Base-by-base conservation (phyloP, 2,888 invertebrate genomes). In the Deilephila porcellus region DNA sequence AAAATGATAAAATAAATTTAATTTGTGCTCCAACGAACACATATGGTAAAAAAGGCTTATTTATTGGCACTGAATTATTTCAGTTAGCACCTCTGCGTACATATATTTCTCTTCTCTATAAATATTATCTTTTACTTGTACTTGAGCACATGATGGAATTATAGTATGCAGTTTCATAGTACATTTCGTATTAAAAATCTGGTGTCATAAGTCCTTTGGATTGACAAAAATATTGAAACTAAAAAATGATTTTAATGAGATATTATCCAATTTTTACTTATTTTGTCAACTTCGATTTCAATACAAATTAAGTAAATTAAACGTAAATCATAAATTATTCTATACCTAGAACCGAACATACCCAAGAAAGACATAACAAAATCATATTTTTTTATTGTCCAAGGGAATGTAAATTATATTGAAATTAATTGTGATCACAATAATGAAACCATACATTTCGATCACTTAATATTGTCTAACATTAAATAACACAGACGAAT, bases 41-140 rank as follows among this genome's bases (percentile, higher is more conserved):
- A 76, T 78, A 75, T 76, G 76, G 77, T 80, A 75, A 77, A 78
- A 67, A 37, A 60, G n/a, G 32, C 53, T 53, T 64, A 20, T 72
- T 45, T 63, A 25, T 90, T 90, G 90, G 90, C 90, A 91, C 90
- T 88, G 79, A 81, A 79, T 79, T 76, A 76, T 84, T 86, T 78
- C 75, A 80, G 76, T 81, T 88, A 90, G 90, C 90, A 90, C 90
- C 90, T 82, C 76, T 70, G 73, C n/a, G 19, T 56, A 37, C 56
- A 56, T 56, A 56, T 73, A 59, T 73, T 73, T 37, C 14, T 56
- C n/a, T 29, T 53, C 8, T 45, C n/a, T 37, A 64, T 45, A 64
- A 37, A 34, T 37, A 64, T 17, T 37, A 37, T 32, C n/a, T 29
- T 4, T 17, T 62, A 72, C 37, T 52, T 32, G 25, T 14, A 53